Evolutionary conservation across 1,140 invertebrate species (phyloP).

Genomic region (Palaemon carinicauda): DNA sequence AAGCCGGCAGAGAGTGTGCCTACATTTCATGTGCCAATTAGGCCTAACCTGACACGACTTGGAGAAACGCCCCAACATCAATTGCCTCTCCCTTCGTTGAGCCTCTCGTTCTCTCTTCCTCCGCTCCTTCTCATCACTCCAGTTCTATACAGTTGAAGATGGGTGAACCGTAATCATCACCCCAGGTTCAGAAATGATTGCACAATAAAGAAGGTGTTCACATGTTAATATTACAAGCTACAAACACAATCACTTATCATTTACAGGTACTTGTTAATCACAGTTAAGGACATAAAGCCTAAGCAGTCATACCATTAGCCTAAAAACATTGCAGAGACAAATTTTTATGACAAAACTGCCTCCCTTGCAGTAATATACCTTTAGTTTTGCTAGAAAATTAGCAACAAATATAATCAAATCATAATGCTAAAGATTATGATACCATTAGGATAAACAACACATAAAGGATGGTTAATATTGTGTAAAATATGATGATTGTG

Average conservation of each 20-base stretch:
- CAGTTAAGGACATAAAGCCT: too few relatives aligned
- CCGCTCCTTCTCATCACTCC: slow-evolving; percentile 60
- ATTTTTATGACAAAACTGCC: too few relatives aligned
- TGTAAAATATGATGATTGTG: too few relatives aligned
- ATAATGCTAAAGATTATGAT: too few relatives aligned
- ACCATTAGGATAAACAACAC: too few relatives aligned
- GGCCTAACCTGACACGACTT: slow-evolving; percentile 59
- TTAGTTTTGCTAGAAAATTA: too few relatives aligned
- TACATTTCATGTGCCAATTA: background rate
- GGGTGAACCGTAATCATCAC: background rate
- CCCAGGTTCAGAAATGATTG: slow-evolving; percentile 7
- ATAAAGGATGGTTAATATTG: too few relatives aligned
- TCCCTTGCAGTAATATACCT: too few relatives aligned
- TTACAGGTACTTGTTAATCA: too few relatives aligned
- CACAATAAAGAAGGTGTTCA: background rate
- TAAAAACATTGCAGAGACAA: too few relatives aligned
- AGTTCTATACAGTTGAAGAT: slow-evolving; percentile 40
- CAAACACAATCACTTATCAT: background rate
- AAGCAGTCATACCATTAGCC: too few relatives aligned
- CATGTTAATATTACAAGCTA: slow-evolving; percentile 5
- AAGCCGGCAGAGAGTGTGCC: background rate
- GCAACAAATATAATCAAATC: too few relatives aligned
- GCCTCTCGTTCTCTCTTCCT: slow-evolving; percentile 54
- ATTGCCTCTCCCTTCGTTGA: slow-evolving; percentile 54
- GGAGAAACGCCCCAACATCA: slow-evolving; percentile 57